phyloP scores from a whole-genome alignment of 2,797 vertebrate species.

The Selene dorsalis region DNA sequence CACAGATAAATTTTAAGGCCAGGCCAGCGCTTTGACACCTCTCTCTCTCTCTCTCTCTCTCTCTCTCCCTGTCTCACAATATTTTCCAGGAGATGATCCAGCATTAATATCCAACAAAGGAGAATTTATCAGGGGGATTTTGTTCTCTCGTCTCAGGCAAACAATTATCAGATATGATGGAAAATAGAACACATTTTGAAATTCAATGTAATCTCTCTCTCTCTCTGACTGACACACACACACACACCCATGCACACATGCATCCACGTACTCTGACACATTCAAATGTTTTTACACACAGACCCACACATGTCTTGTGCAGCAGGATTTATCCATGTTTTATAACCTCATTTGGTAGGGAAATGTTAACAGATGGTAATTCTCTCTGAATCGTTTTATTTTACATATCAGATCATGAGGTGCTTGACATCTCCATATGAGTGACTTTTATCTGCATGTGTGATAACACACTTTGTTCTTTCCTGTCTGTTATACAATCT shows the following conservation, averaged over 20 bases:
- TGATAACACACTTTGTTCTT: constrained; percentile 56
- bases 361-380: constrained; percentile 47
- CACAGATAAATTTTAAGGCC: constrained; percentile 46
- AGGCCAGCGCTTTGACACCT: constrained; percentile 10
- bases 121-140: constrained; percentile 67
- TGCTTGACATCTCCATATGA: constrained; percentile 48
- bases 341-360: constrained; percentile 58
- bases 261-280: neutral
- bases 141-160: constrained; percentile 66
- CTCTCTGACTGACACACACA: constrained; percentile 14
- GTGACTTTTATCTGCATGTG: constrained; percentile 52
- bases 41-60: neutral
- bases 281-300: constrained; percentile 17
- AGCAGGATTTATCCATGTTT: constrained; percentile 47
- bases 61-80: constrained; percentile 39
- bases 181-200: constrained; percentile 57
- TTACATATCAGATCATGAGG: constrained; percentile 45
- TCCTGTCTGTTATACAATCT: constrained; percentile 47
- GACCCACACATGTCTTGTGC: constrained; percentile 4
- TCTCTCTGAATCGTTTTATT: constrained; percentile 30
- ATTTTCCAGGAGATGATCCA: constrained; percentile 80
- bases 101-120: constrained; percentile 74
- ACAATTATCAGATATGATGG: constrained; percentile 71
- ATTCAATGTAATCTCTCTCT: constrained; percentile 48
- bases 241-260: neutral